A percentile compares a stretch with the other conserved stretches of the same genome.
Conservation (phyloP, 2,113 vertebrate species). For the Tragelaphus scriptus region DNA sequence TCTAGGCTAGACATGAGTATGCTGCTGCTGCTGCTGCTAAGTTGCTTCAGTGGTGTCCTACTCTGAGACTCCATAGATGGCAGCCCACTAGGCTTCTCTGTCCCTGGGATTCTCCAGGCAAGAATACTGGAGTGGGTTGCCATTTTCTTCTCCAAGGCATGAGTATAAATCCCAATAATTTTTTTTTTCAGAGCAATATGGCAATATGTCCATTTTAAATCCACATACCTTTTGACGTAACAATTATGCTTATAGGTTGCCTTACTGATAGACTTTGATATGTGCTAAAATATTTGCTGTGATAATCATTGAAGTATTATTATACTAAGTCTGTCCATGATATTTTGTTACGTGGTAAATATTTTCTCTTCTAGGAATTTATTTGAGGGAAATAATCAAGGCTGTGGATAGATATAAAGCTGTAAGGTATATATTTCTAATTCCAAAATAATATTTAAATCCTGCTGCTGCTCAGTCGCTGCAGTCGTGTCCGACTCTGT, state of each 20-base stretch:
- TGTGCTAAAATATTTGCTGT: background rate
- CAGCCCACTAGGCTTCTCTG: background rate
- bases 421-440: background rate
- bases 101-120: background rate
- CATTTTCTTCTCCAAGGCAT: background rate
- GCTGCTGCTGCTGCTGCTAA: background rate
- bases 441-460: conserved; percentile 12
- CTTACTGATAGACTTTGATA: background rate
- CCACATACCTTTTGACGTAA: background rate
- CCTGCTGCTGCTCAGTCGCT: too few relatives aligned
- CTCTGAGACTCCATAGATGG: background rate
- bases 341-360: background rate
- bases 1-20: background rate
- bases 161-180: background rate
- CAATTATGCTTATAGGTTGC: background rate
- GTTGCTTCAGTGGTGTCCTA: background rate
- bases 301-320: background rate
- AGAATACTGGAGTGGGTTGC: background rate
- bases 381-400: background rate
- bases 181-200: background rate
- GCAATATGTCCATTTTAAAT: background rate
- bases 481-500: too few relatives aligned
- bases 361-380: background rate
- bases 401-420: background rate
- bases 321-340: background rate